phyloP scores from a whole-genome alignment of 2,797 vertebrate genomes.

The Manis crassicaudata region DNA sequence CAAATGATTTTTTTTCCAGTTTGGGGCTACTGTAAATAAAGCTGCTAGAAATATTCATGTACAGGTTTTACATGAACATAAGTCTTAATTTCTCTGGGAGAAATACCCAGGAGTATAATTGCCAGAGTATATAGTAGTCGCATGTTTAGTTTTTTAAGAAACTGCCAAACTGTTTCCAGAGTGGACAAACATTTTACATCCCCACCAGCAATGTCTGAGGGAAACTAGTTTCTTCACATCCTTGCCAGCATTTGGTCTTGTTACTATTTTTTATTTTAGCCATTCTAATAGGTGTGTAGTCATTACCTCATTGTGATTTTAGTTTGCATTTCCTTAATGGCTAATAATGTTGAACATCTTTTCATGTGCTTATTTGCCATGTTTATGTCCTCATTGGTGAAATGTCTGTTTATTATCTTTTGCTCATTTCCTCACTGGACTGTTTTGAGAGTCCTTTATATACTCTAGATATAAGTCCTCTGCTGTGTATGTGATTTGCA shows the following conservation, averaged over 20 bases:
- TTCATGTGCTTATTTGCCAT: not conserved
- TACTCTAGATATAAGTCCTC: not conserved
- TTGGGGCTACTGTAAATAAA: not conserved
- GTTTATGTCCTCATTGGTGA: no score
- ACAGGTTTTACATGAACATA: not conserved
- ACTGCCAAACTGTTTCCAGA: not conserved
- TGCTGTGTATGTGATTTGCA: not conserved
- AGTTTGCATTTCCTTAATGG: not conserved
- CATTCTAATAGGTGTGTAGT: not conserved
- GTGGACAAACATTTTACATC: not conserved
- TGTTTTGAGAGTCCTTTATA: not conserved
- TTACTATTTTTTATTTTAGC: not conserved
- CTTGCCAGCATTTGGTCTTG: not conserved
- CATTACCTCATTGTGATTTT: not conserved
- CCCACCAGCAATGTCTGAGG: not conserved
- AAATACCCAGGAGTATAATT: not conserved
- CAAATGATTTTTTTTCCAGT: not conserved
- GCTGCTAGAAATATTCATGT: not conserved
- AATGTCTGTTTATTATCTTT: not conserved
- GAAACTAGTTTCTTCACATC: not conserved
- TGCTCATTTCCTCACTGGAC: not conserved
- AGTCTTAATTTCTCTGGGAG: not conserved
- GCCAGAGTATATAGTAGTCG: not conserved
- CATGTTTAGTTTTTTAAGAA: not conserved
- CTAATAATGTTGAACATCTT: not conserved